These are phyloP conservation scores for Platanista minor DNA, from an alignment of 2,113 vertebrate species.

Conservation along the genomic window DNA sequence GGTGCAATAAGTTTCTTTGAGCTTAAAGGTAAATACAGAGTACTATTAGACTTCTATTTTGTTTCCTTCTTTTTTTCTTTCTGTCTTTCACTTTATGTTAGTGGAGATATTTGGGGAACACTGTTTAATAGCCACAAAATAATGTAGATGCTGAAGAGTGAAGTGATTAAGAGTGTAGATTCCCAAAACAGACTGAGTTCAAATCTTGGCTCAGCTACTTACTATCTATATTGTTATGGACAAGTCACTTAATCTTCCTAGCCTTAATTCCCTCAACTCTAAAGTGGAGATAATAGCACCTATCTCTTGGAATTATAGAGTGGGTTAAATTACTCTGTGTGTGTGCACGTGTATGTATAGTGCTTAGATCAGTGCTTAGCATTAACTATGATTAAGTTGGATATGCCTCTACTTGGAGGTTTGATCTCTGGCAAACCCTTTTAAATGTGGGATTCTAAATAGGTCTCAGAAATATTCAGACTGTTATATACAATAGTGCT, in stretches of 20 bases:
- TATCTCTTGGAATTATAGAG: not conserved
- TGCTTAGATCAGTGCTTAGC: not conserved
- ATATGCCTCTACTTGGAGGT: not conserved
- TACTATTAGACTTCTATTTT: not conserved
- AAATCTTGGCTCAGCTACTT: not conserved
- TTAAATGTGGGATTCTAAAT: not conserved
- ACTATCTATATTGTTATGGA: not conserved
- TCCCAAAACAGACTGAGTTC: not conserved
- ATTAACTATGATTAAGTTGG: not conserved
- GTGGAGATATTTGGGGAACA: not conserved
- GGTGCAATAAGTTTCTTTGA: not conserved
- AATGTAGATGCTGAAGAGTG: not conserved
- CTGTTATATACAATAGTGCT: not conserved
- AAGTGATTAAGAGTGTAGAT: not conserved
- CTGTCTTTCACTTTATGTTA: not conserved
- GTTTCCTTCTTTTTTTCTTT: not conserved
- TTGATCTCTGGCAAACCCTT: not conserved
- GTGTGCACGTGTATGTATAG: not conserved
- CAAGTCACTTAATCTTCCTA: not conserved
- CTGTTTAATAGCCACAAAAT: not conserved
- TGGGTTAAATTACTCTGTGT: not conserved
- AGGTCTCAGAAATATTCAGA: not conserved
- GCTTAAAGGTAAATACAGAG: not conserved
- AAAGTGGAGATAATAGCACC: not conserved
- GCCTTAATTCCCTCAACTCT: conserved; percentile 9